Base-by-base conservation (phyloP, 2,797 vertebrate genomes). In the Onychomys leucogaster region DNA sequence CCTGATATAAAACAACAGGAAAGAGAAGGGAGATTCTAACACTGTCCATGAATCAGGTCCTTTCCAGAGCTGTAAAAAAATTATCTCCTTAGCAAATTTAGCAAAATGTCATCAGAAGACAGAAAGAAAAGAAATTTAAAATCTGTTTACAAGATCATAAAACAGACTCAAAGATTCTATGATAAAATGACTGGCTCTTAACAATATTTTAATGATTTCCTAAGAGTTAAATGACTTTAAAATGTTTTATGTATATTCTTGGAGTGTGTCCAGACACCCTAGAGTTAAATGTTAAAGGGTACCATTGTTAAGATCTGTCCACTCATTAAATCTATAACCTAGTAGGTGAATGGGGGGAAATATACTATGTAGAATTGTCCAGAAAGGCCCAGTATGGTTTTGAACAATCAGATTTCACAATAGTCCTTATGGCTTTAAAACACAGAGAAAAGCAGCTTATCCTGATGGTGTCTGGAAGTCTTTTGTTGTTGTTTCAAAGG, bases 391-490 rank as follows among this genome's bases (percentile, higher is more conserved):
- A 1, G 78, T 46, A 89, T 95, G 65, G 49, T 82, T 96, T 82
- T 94, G 81, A 97, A 93, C 96, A 97, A 97, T 96, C 95, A 92
- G 55, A 95, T 94, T 98, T 97, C 92, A 71, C 95, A 96, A 88
- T 96, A 76, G 49, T 80, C 49, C 85, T 52, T 82, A 65, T 2
- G 29, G 84, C 57, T 96, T 96, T 91, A 83, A 94, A 95, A 94
- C 76, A 94, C 27, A 95, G 71, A 89, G 11, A 92, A 96, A 59
- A 97, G 93, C 69, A 90, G 84, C 81, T 63, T 34, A 73, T 93
- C 32, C 34, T 84, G 32, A 61, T 23, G 67, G 78, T 84, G 59
- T 75, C 49, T 81, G 86, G 75, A 94, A 94, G 89, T 78, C 43
- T 78, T 57, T 43, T 77, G 3, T 46, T 81, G 2, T 37, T 67